Base-by-base conservation (phyloP, 2,888 invertebrate genomes). In the Melitaea athalia region DNA sequence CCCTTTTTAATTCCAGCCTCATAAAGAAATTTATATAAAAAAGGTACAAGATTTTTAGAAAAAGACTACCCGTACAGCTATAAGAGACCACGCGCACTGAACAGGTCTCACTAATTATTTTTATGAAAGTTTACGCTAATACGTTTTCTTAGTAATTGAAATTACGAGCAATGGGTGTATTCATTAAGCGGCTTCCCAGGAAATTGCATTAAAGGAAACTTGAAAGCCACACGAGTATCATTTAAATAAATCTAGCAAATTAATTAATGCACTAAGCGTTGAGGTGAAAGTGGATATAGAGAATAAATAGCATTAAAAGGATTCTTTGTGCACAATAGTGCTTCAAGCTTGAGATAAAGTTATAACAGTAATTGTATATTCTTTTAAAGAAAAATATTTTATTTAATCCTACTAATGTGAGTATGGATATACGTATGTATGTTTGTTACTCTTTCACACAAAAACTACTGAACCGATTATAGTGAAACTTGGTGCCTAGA, bases 91-190 rank as follows among this genome's bases (percentile, higher is more conserved):
- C 12, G 33, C 33, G 38, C 55, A 55, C 55, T 55, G 33, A 38
- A 31, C 57, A 15, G 42, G 17, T 53, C 53, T 33, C 42, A 57
- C 57, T 57, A 57, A 57, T 57, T 57, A 57, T 57, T 57, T 57
- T 57, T 42, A 57, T 42, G 31, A 57, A 57, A 57, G 38, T 57
- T 57, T 57, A 42, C 42, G 42, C 57, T 57, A 57, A 57, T 57
- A 42, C 38, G 38, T 57, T 42, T 57, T 57, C 57, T 57, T 57
- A 42, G 38, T 57, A 57, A 57, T 57, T 57, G 57, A 14, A 57
- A 15, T 57, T 42, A 42, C 42, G 42, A 57, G 57, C 38, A 42
- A 42, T 42, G 42, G 10, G n/a, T 10, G 57, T 15, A 42, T 57
- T 42, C 57, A 57, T 57, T 33, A 55, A 55, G 33, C 31, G 31